Percentiles rank a stretch among this genome's conserved stretches.
phyloP scores from a whole-genome alignment of 2,888 invertebrate genomes.

The Acrocyrtus sp. region DNA sequence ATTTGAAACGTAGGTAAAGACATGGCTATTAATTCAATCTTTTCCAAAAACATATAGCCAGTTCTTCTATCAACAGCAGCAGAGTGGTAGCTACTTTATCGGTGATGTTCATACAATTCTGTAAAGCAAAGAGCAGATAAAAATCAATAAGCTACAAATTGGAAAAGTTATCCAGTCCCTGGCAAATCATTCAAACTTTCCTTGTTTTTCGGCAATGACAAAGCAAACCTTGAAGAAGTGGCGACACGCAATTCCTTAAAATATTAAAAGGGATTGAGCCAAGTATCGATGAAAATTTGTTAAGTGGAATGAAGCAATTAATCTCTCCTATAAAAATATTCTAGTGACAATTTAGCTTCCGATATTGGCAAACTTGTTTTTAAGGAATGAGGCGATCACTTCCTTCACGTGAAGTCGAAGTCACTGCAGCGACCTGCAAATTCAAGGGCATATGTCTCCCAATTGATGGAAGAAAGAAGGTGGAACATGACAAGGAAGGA shows the following conservation, averaged over 20 bases:
- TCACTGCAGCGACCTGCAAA: background rate
- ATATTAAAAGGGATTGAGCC: constrained; percentile 17
- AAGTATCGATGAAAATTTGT: background rate
- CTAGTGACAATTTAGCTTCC: background rate
- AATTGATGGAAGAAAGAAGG: too few species aligned
- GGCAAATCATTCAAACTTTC: background rate
- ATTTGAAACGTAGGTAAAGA: too few species aligned
- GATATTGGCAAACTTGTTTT: background rate
- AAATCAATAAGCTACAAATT: background rate
- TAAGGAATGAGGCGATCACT: background rate
- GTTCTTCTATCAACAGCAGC: too few species aligned
- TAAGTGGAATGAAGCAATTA: constrained; percentile 23
- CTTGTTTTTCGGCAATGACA: constrained; percentile 31
- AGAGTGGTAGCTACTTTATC: too few species aligned
- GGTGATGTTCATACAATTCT: too few species aligned
- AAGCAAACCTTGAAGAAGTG: constrained; percentile 24
- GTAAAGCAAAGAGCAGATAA: too few species aligned
- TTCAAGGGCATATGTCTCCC: too few species aligned
- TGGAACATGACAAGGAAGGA: too few species aligned
- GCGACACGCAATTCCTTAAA: constrained; percentile 34
- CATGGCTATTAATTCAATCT: too few species aligned
- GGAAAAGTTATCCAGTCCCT: background rate
- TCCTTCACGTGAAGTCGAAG: background rate
- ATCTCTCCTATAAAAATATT: constrained; percentile 14
- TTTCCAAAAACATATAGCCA: too few species aligned